Conservation (phyloP, 2,113 vertebrate species). For the Callionymus lyra region DNA sequence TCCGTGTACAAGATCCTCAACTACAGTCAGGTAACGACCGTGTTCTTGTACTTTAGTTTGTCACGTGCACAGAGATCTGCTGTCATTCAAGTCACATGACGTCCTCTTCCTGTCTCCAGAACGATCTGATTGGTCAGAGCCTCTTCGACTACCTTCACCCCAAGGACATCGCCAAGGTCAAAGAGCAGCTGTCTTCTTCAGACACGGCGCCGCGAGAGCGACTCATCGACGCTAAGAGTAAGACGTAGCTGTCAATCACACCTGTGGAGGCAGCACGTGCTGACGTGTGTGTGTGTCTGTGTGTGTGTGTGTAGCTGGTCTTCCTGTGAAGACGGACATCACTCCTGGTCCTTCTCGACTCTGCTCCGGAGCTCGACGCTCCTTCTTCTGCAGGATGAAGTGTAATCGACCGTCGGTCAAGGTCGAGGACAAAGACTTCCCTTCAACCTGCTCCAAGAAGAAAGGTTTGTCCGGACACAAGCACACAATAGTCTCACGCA, state of each 20-base stretch:
- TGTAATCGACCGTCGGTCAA: slow-evolving; percentile 95
- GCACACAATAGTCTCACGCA: too few relatives aligned
- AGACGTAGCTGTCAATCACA: slow-evolving; percentile 5
- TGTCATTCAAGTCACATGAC: too few relatives aligned
- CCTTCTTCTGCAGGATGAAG: slow-evolving; percentile 99
- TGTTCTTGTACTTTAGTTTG: too few relatives aligned
- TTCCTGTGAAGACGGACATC: slow-evolving; percentile 96
- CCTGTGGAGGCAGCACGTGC: too few relatives aligned
- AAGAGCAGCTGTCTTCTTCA: slow-evolving; percentile 96
- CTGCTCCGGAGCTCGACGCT: slow-evolving; percentile 90
- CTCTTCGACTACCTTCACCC: slow-evolving; percentile 98
- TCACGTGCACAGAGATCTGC: too few relatives aligned
- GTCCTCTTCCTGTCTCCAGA: slow-evolving; percentile 49
- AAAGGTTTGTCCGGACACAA: slow-evolving; percentile 76
- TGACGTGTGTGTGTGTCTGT: not conserved
- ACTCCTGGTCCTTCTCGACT: slow-evolving; percentile 87
- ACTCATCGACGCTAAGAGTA: slow-evolving; percentile 98
- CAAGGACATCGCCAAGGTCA: slow-evolving; percentile 99
- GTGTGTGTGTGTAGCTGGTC: slow-evolving; percentile 73
- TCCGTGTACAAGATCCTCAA: slow-evolving; percentile 99
- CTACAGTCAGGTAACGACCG: slow-evolving; percentile 91
- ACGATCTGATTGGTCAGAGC: slow-evolving; percentile 97
- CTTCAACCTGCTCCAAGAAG: slow-evolving; percentile 96
- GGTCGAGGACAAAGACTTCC: slow-evolving; percentile 94
- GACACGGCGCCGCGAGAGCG: slow-evolving; percentile 90